Conservation (phyloP, 1,140 invertebrate species). For the Apocrypta bakeri region DNA sequence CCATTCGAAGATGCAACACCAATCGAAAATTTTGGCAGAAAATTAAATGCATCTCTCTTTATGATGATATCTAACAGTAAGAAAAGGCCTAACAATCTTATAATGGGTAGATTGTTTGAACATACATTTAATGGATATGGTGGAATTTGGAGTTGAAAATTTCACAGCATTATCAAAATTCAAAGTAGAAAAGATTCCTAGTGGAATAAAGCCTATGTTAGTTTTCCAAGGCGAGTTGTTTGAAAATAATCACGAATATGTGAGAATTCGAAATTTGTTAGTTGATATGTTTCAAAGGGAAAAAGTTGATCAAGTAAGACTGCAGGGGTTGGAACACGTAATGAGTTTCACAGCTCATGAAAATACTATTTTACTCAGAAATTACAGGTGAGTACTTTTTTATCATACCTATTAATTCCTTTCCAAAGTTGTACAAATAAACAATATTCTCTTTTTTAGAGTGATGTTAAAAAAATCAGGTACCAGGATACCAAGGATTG, state of each 20-base stretch:
- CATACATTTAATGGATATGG: slow-evolving; percentile 94
- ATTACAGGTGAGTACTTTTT: slow-evolving; percentile 81
- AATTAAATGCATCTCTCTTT: slow-evolving; percentile 93
- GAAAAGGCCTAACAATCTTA: slow-evolving; percentile 94
- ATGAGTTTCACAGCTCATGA: slow-evolving; percentile 90
- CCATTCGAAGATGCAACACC: slow-evolving; percentile 90
- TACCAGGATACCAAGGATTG: slow-evolving; percentile 88
- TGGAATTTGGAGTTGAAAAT: slow-evolving; percentile 93
- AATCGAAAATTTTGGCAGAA: slow-evolving; percentile 90
- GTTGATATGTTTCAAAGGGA: slow-evolving; percentile 96
- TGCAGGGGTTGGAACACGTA: slow-evolving; percentile 95
- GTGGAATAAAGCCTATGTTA: slow-evolving; percentile 93
- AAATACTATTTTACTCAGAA: slow-evolving; percentile 88
- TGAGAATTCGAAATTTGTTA: slow-evolving; percentile 91
- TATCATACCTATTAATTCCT: background rate
- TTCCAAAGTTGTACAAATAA: slow-evolving; percentile 24
- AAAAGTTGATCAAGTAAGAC: slow-evolving; percentile 84
- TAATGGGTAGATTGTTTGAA: slow-evolving; percentile 93
- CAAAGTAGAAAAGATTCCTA: slow-evolving; percentile 84
- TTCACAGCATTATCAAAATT: slow-evolving; percentile 88
- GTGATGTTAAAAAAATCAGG: slow-evolving; percentile 94
- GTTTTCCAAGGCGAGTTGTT: slow-evolving; percentile 95
- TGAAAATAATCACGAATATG: slow-evolving; percentile 86
- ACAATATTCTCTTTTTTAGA: slow-evolving; percentile 72
- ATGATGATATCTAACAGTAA: slow-evolving; percentile 93